Percentiles rank a stretch among this genome's conserved stretches.
These are phyloP conservation scores for Nomada flava DNA, from an alignment of 2,888 invertebrate genomes.

Conservation along the genomic window DNA sequence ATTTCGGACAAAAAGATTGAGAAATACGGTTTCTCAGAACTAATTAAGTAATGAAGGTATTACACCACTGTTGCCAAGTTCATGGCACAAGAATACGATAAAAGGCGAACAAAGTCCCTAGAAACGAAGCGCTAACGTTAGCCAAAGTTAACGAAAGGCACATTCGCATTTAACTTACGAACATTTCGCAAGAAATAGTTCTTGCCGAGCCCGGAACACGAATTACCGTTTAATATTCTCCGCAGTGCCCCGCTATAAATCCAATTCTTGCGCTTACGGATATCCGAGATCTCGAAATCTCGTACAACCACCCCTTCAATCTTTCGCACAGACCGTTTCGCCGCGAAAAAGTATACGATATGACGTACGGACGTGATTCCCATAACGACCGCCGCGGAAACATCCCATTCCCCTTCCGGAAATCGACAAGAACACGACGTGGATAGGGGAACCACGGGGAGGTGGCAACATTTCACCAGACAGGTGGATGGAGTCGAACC, in stretches of 20 bases:
- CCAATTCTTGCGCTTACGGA: not conserved
- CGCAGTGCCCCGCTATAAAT: not conserved
- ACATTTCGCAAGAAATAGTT: not conserved
- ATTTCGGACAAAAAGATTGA: too few relatives aligned
- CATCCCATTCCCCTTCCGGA: slow-evolving; percentile 25
- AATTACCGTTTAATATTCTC: not conserved
- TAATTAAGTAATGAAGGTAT: too few relatives aligned
- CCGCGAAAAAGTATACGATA: slow-evolving; percentile 18
- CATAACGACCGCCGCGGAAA: slow-evolving; percentile 14
- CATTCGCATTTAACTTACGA: not conserved
- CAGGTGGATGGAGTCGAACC: slow-evolving; percentile 44
- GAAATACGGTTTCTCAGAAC: too few relatives aligned
- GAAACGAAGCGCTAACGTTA: too few relatives aligned
- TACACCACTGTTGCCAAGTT: too few relatives aligned
- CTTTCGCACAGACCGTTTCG: slow-evolving; percentile 2
- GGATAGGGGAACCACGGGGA: slow-evolving; percentile 14
- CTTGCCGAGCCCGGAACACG: not conserved
- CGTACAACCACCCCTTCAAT: not conserved
- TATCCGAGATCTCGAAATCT: slow-evolving; percentile 14
- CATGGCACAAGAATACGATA: not conserved
- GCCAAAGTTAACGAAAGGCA: too few relatives aligned
- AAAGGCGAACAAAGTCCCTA: too few relatives aligned
- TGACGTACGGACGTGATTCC: slow-evolving; percentile 41
- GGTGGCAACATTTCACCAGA: slow-evolving; percentile 22
- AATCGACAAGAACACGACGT: slow-evolving; percentile 48